Conservation (phyloP, 2,113 vertebrate genomes). For the Axis porcinus region DNA sequence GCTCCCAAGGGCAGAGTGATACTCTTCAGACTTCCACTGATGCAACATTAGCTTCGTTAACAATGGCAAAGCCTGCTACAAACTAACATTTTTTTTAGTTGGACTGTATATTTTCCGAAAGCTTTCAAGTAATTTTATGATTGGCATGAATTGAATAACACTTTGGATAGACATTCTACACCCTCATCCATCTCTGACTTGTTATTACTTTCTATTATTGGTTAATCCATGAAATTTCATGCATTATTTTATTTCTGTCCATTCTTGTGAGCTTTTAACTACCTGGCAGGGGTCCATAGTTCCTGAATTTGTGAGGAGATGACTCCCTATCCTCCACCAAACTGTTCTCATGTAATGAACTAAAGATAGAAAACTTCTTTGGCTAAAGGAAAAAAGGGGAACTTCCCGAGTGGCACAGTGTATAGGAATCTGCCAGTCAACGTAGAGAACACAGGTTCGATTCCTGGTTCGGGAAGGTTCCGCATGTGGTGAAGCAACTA, state of each 20-base stretch:
- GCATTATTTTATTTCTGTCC: not conserved
- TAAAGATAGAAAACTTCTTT: not conserved
- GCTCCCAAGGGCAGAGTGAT: not conserved
- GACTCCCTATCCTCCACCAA: not conserved
- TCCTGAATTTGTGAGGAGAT: not conserved
- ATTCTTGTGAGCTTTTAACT: not conserved
- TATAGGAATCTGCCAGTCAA: not conserved
- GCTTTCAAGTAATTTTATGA: not conserved
- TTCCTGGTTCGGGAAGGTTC: not conserved
- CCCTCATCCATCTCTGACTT: not conserved
- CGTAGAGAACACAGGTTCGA: not conserved
- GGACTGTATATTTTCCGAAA: not conserved
- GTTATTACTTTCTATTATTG: not conserved
- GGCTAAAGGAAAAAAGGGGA: not conserved
- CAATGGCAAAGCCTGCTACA: not conserved
- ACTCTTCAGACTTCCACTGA: not conserved
- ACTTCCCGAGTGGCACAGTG: not conserved
- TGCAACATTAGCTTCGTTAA: not conserved
- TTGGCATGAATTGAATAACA: not conserved
- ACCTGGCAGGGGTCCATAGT: not conserved
- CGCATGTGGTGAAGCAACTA: not conserved
- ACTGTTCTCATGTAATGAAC: not conserved
- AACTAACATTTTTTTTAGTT: not conserved
- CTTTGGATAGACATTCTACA: not conserved
- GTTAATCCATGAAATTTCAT: not conserved